Percentiles rank a stretch among this genome's conserved stretches.
Conservation (phyloP, 1,140 invertebrate species). For the Meloidogyne hapla region DNA sequence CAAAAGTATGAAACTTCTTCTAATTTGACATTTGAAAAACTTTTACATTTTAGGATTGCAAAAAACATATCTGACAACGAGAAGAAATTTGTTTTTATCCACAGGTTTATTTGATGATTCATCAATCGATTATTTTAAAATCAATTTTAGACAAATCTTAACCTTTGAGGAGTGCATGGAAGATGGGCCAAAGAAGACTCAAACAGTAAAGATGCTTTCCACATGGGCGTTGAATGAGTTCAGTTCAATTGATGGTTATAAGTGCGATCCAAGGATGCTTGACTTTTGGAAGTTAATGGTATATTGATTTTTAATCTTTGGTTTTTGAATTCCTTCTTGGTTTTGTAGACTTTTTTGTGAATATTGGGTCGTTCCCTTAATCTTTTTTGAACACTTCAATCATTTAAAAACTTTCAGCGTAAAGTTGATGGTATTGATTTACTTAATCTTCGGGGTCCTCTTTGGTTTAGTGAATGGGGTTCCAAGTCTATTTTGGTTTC, state of each 20-base stretch:
- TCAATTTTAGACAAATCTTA: not conserved
- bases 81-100: not conserved
- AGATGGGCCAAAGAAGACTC: not conserved
- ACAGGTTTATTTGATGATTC: not conserved
- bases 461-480: no score
- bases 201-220: not conserved
- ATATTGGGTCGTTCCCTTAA: no score
- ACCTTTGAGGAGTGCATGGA: not conserved
- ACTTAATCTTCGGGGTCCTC: no score
- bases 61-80: not conserved
- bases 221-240: conserved; percentile 32
- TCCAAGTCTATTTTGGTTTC: no score
- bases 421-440: no score
- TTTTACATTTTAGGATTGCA: not conserved
- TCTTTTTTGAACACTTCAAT: no score
- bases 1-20: no score
- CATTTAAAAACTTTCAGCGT: no score
- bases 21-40: not conserved
- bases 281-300: conserved; percentile 38
- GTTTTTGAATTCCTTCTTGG: no score
- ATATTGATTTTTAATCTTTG: not conserved
- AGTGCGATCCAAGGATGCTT: conserved; percentile 30
- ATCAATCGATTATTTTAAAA: not conserved
- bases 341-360: conserved; percentile 13
- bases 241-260: not conserved